These are phyloP conservation scores for Podarcis siculus DNA, from an alignment of 2,797 vertebrate genomes.

Conservation along the genomic window DNA sequence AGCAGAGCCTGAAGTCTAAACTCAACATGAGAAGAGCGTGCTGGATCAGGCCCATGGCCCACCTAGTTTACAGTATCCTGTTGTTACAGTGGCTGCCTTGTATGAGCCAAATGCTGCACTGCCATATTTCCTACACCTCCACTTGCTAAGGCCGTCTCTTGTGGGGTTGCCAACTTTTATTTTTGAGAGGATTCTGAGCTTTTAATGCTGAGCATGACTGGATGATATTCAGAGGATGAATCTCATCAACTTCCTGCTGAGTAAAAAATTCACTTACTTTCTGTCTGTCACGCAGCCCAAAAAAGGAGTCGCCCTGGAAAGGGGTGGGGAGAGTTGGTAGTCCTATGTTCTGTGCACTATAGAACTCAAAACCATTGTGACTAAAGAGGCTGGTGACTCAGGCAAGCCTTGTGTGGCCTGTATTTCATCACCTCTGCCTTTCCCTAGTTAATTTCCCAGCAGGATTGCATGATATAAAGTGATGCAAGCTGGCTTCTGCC, in stretches of 20 bases:
- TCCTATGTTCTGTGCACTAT: background rate
- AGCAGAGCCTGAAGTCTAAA: background rate
- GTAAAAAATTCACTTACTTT: background rate
- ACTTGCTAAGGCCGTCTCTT: background rate
- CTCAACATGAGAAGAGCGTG: no score
- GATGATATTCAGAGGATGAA: background rate
- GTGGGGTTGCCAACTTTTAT: background rate
- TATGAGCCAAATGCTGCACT: background rate
- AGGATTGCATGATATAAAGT: background rate
- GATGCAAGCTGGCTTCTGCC: background rate
- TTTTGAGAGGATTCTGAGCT: background rate
- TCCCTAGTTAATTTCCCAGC: slow-evolving; percentile 17
- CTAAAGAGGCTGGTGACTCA: background rate
- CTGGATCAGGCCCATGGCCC: no score
- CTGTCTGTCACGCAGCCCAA: background rate
- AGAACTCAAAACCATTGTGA: background rate
- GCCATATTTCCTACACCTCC: background rate
- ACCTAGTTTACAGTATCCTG: no score
- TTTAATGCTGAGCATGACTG: background rate
- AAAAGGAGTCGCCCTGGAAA: background rate
- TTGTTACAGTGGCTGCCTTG: background rate
- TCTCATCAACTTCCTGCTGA: background rate
- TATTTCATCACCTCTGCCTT: slow-evolving; percentile 1
- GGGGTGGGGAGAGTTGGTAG: background rate
- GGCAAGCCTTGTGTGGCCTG: background rate